A percentile compares a stretch with the other conserved stretches of the same genome.
phyloP scores from a whole-genome alignment of 1,140 invertebrate genomes.

The Temnothorax curvispinosus region DNA sequence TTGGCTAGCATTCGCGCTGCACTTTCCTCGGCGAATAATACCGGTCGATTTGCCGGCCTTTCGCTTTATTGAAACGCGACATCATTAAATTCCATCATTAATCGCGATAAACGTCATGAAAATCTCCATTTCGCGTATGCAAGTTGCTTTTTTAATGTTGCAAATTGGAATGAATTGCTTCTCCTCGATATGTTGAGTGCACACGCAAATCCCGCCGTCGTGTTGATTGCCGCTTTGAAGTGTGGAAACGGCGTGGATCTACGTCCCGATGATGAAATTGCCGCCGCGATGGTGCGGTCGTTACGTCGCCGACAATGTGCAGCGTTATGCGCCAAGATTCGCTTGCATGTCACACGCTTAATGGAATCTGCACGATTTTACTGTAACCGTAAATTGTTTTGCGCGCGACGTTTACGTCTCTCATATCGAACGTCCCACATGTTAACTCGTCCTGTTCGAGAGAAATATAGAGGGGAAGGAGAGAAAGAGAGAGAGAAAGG shows the following conservation, averaged over 20 bases:
- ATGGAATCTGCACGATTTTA: slow-evolving; percentile 72
- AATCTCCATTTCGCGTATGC: neutral
- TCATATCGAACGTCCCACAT: slow-evolving; percentile 58
- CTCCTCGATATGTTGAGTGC: too few relatives aligned
- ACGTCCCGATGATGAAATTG: slow-evolving; percentile 56
- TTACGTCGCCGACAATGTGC: slow-evolving; percentile 58
- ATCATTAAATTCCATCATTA: neutral
- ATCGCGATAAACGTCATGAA: neutral
- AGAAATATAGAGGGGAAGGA: neutral
- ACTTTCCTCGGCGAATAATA: neutral
- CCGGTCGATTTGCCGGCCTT: neutral
- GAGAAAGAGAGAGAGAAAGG: neutral
- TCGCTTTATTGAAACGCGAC: neutral
- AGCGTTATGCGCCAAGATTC: slow-evolving; percentile 68
- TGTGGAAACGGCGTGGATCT: neutral
- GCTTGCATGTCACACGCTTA: slow-evolving; percentile 66
- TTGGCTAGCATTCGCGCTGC: slow-evolving; percentile 14
- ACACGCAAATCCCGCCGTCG: neutral
- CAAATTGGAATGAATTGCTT: neutral
- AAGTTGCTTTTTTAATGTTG: neutral
- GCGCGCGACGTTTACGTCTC: slow-evolving; percentile 69
- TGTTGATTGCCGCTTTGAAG: neutral
- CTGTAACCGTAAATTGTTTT: slow-evolving; percentile 72
- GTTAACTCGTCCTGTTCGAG: slow-evolving; percentile 16
- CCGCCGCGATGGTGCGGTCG: slow-evolving; percentile 7